phyloP scores from a whole-genome alignment of 2,797 vertebrate species.

The Staurois parvus region DNA sequence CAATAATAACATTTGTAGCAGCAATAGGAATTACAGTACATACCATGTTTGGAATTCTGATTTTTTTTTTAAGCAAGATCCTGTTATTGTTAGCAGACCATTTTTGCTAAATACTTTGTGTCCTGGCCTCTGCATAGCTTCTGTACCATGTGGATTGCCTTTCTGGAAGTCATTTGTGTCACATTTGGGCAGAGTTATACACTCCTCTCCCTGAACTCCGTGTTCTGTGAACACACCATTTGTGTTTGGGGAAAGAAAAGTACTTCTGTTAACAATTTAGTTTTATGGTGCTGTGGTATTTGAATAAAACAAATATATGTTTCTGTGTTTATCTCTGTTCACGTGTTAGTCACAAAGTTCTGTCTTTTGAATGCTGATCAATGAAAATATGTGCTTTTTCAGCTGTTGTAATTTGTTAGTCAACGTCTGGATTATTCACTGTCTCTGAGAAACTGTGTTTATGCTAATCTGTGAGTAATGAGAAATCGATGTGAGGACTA shows the following conservation, averaged over 20 bases:
- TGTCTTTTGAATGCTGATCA: slow-evolving; percentile 45
- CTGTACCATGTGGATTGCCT: neutral
- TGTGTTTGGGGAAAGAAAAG: neutral
- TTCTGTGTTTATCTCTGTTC: slow-evolving; percentile 45
- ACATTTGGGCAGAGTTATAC: neutral
- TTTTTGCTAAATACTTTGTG: neutral
- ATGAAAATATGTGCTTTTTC: slow-evolving; percentile 55
- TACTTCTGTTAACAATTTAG: slow-evolving; percentile 47
- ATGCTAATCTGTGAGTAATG: slow-evolving; percentile 52
- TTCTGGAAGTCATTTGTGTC: slow-evolving; percentile 21
- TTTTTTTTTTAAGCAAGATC: neutral
- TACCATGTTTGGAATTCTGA: neutral
- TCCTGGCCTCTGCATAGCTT: neutral
- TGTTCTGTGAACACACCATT: neutral
- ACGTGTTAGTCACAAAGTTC: slow-evolving; percentile 54
- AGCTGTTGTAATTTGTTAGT: slow-evolving; percentile 54
- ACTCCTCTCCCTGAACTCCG: neutral
- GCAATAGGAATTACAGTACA: neutral
- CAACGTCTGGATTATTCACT: slow-evolving; percentile 58
- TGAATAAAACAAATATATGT: slow-evolving; percentile 42
- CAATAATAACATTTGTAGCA: neutral
- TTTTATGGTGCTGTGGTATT: slow-evolving; percentile 33
- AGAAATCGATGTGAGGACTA: slow-evolving; percentile 8
- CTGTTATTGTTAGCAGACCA: slow-evolving; percentile 6
- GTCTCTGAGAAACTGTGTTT: slow-evolving; percentile 51